phyloP scores from a whole-genome alignment of 2,797 vertebrate genomes.

The Natrix natrix region DNA sequence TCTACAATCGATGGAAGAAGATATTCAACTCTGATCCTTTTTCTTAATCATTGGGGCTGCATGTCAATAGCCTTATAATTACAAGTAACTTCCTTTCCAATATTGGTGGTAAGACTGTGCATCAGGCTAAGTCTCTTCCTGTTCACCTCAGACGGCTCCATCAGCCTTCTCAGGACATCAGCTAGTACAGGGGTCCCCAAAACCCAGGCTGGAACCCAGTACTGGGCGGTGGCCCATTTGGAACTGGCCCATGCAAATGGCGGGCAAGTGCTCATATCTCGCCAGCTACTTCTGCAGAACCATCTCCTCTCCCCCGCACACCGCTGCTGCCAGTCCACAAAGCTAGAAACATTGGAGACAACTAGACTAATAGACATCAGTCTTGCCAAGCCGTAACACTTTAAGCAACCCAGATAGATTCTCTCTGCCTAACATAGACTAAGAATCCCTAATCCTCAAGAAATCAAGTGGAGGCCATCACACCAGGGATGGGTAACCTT shows the following conservation, averaged over 20 bases:
- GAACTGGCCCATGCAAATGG: background rate
- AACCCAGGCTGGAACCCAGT: accelerated
- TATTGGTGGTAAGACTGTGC: background rate
- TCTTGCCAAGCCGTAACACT: background rate
- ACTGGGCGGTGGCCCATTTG: background rate
- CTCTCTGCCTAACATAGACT: background rate
- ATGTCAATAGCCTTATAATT: background rate
- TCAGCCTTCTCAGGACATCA: background rate
- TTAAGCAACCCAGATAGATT: background rate
- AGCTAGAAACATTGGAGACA: background rate
- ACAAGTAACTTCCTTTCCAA: background rate
- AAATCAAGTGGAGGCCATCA: background rate
- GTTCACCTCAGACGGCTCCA: background rate
- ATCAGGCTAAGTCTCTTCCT: background rate
- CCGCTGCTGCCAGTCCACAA: background rate
- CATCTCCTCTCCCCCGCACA: background rate
- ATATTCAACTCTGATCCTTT: background rate
- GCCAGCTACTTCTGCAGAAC: background rate
- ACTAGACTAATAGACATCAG: background rate
- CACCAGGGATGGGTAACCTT: too few relatives aligned
- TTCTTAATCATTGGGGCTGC: too few relatives aligned
- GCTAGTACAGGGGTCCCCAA: background rate
- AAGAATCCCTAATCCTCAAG: background rate
- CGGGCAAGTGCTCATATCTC: background rate
- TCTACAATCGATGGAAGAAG: background rate